Evolutionary conservation across 2,888 invertebrate species (phyloP).

Genomic region (Acronicta aceris): DNA sequence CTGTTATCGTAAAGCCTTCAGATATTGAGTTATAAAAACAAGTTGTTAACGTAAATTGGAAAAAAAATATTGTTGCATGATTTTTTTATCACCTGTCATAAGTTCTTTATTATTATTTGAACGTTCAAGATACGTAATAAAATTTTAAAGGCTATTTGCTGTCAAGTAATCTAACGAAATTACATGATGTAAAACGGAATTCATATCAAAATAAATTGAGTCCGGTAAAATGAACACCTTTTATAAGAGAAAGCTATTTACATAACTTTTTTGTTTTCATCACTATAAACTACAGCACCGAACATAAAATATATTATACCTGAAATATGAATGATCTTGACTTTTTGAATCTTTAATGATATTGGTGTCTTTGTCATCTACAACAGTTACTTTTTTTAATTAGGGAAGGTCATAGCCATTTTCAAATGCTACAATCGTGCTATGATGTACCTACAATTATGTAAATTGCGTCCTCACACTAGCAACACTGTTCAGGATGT

Average conservation of each 20-base stretch:
- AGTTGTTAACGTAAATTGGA: slow-evolving; percentile 86
- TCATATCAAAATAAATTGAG: slow-evolving; percentile 63
- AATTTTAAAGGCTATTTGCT: slow-evolving; percentile 79
- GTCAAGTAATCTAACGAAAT: slow-evolving; percentile 75
- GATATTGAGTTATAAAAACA: slow-evolving; percentile 85
- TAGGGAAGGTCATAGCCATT: too few species aligned
- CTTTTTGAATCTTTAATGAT: too few species aligned
- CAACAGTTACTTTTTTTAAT: too few species aligned
- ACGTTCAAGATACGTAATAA: slow-evolving; percentile 80
- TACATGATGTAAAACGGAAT: slow-evolving; percentile 68
- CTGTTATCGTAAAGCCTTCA: slow-evolving; percentile 78
- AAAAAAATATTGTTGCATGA: slow-evolving; percentile 80
- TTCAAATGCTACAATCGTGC: not conserved
- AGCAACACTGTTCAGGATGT: too few species aligned
- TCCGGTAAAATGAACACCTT: slow-evolving; percentile 41
- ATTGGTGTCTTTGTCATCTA: too few species aligned
- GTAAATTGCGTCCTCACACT: too few species aligned
- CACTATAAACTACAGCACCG: not conserved
- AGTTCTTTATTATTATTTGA: slow-evolving; percentile 86
- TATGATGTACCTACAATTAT: too few species aligned
- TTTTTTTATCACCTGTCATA: slow-evolving; percentile 83
- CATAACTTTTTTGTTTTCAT: slow-evolving; percentile 16
- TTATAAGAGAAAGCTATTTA: slow-evolving; percentile 15
- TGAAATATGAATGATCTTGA: too few species aligned
- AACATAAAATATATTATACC: too few species aligned